Base-by-base conservation (phyloP, 1,140 invertebrate species). In the Aradophagus sp. region DNA sequence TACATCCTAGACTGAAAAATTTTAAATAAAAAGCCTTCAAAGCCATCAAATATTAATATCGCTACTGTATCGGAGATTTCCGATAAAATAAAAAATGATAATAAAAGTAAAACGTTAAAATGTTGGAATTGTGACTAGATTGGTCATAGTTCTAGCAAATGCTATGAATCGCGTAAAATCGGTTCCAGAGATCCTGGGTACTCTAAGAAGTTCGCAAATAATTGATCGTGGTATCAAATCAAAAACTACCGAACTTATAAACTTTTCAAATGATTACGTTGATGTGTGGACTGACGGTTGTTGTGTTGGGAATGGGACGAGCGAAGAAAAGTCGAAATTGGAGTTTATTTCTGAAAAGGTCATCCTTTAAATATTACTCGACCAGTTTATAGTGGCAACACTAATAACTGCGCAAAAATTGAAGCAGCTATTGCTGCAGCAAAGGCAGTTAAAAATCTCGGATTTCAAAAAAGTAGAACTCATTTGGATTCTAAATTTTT, bases 1-100 rank as follows among this genome's bases (percentile, higher is more conserved):
- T 73, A 32, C 31, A 56, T 6, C 62, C 70, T 1, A 17, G 38
- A 11, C 17, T 68, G 1, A 50, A 44, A 8, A 12, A 58, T 1
- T 15, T 29, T 8, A 58, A n/a, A n/a, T n/a, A n/a, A n/a, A n/a
- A n/a, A n/a, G n/a, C n/a, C n/a, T n/a, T n/a, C n/a, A n/a, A n/a
- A 4, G 4, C 20, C 4, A 23, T 8, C 20, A 8, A 23, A 4
- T 8, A 8, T 4, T 23, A 8, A 23, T 5, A 23, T 23, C 20
- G 20, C 4, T 4, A 23, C 4, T 4, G 20, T 4, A 23, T 31
- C 29, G n/a, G 29, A 31, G 5, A 10, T 8, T 10, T 11, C 29
- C 3, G 6, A 31, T 11, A 31, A 31, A 10, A 11, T 3, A 11
- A 10, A 31, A 10, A 4, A 4, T 31, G 5, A 31, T 5, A 11